Percentiles rank a stretch among this genome's conserved stretches.
These are phyloP conservation scores for Turnix velox DNA, from an alignment of 2,113 vertebrate species.

Conservation along the genomic window DNA sequence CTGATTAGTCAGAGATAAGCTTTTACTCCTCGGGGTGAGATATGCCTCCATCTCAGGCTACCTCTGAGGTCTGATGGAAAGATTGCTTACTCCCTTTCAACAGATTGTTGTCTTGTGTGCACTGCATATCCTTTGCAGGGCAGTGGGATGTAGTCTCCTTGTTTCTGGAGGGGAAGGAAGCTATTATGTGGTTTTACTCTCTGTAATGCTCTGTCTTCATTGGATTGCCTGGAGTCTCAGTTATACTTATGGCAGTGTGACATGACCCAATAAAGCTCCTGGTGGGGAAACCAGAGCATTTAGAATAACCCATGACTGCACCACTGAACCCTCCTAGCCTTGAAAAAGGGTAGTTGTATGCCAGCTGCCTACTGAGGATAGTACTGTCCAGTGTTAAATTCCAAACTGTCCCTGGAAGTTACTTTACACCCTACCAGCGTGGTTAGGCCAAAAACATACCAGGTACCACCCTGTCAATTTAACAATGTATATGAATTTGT, in stretches of 20 bases:
- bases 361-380: not conserved
- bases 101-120: rapidly evolving
- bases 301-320: rapidly evolving
- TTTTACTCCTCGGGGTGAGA: not conserved
- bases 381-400: not conserved
- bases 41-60: not conserved
- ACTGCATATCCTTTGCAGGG: not conserved
- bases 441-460: not conserved
- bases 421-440: not conserved
- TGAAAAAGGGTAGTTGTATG: not conserved
- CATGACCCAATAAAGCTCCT: not conserved
- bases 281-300: not conserved
- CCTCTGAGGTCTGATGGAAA: not conserved
- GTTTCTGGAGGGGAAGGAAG: not conserved
- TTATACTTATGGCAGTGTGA: not conserved
- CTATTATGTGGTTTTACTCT: not conserved
- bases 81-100: not conserved
- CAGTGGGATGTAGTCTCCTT: not conserved
- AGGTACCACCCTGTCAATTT: not conserved
- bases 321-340: not conserved
- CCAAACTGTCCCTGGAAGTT: not conserved
- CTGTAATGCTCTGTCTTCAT: rapidly evolving
- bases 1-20: not conserved
- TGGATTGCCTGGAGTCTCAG: not conserved
- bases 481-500: not conserved